Evolutionary conservation across 1,140 invertebrate genomes (phyloP).

Genomic region (Ylistrum balloti): DNA sequence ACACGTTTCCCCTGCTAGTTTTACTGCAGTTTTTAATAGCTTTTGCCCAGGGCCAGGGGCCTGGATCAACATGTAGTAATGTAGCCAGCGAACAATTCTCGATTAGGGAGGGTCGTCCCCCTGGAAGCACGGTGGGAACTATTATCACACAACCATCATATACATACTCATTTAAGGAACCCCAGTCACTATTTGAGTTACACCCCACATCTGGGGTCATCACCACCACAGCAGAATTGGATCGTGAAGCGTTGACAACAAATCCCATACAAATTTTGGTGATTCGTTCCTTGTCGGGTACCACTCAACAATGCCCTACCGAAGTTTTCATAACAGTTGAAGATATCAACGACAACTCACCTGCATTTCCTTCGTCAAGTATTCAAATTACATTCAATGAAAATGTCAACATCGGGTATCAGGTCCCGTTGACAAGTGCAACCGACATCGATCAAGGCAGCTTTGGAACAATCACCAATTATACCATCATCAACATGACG

Average conservation of each 20-base stretch:
- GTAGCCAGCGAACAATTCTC: conserved; percentile 34
- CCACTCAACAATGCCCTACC: conserved; percentile 64
- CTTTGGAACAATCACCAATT: conserved; percentile 72
- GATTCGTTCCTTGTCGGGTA: conserved; percentile 36
- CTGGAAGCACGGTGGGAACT: conserved; percentile 27
- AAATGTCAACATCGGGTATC: conserved; percentile 83
- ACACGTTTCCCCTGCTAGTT: conserved; percentile 24
- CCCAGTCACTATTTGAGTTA: conserved; percentile 64
- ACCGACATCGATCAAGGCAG: conserved; percentile 84
- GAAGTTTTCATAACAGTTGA: conserved; percentile 74
- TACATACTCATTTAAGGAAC: conserved; percentile 64
- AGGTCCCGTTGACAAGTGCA: conserved; percentile 86
- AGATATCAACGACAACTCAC: conserved; percentile 97
- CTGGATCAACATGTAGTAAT: conserved; percentile 46
- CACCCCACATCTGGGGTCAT: conserved; percentile 63
- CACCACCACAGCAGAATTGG: conserved; percentile 63
- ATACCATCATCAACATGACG: conserved; percentile 70
- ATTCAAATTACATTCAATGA: conserved; percentile 76
- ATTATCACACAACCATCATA: conserved; percentile 47
- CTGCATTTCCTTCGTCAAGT: conserved; percentile 86
- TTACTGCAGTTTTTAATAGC: conserved; percentile 50
- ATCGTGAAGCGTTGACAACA: conserved; percentile 66
- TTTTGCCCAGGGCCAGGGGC: conserved; percentile 53
- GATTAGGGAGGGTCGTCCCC: conserved; percentile 41
- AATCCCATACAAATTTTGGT: conserved; percentile 59